Base-by-base conservation (phyloP, 2,113 vertebrate species). In the Axis porcinus region DNA sequence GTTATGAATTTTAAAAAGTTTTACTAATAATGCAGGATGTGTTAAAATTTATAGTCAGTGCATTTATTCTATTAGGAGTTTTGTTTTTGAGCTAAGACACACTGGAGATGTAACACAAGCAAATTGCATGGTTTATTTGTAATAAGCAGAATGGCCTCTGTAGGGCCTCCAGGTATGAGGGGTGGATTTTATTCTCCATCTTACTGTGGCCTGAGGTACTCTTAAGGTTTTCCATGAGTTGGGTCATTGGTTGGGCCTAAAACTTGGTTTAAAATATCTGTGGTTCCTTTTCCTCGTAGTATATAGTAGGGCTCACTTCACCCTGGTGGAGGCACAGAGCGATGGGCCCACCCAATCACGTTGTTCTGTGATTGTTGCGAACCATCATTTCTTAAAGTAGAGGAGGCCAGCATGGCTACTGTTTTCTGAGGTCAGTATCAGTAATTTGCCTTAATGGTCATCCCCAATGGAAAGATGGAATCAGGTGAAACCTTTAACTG, bases 1-100 rank as follows among this genome's bases (percentile, higher is more conserved):
- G 98, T 96, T 98, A 98, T 98, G 99, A 98, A 98, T 98, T 99
- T 98, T 98, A 98, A 98, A 98, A 98, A 98, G 97, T 98, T 98
- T 98, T 98, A 97, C 98, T 98, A 98, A 98, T 97, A 97, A 97
- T 92, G 96, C 86, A 95, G 89, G 97, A 98, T 95, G 97, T 96
- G 97, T 95, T 92, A 84, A 94, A 88, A 98, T 98, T 98, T 98
- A 98, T 89, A 89, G 95, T 88, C 8, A 0, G 89, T 19, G 52
- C 94, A 55, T 98, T 95, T 96, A 94, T 98, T 98, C 97, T 97
- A 81, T 96, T 93, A 28, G 90, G 10, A 62, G 90, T 88, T 98
- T 98, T 97, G 97, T 97, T 97, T n/a, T 28, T 96, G 97, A 93
- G 55, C 97, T 95, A 93, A 97, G 82, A 87, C 15, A 23, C 97